Conservation (phyloP, 2,113 vertebrate genomes). For the Pycnonotus jocosus region DNA sequence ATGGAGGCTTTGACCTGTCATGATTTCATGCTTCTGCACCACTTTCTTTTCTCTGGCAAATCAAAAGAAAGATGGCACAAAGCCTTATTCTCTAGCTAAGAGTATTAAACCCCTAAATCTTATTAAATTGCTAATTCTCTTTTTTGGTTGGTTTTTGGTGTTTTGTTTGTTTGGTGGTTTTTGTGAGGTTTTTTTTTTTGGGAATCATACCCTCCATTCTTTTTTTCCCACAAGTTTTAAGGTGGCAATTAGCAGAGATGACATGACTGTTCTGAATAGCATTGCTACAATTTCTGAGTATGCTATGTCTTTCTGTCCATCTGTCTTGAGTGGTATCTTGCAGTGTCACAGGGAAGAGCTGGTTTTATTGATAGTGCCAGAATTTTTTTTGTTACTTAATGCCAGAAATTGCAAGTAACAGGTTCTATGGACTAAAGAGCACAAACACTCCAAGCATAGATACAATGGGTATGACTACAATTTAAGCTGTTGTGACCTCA, state of each 20-base stretch:
- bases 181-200: neutral
- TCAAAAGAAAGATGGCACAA: neutral
- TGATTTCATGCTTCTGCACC: neutral
- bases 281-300: neutral
- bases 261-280: neutral
- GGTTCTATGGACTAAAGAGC: neutral
- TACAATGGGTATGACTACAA: neutral
- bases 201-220: neutral
- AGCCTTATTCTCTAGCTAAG: neutral
- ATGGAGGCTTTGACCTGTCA: neutral
- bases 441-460: neutral
- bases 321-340: rapidly evolving
- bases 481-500: neutral
- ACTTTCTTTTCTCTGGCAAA: neutral
- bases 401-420: neutral
- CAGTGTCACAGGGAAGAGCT: neutral
- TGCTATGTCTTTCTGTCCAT: neutral
- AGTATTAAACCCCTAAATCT: neutral
- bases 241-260: neutral
- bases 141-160: no score
- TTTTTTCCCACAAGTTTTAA: neutral
- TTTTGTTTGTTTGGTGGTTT: no score
- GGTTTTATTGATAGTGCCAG: neutral
- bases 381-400: neutral
- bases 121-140: neutral